Evolutionary conservation across 2,797 vertebrate genomes (phyloP).

Genomic region (Astyanax mexicanus): DNA sequence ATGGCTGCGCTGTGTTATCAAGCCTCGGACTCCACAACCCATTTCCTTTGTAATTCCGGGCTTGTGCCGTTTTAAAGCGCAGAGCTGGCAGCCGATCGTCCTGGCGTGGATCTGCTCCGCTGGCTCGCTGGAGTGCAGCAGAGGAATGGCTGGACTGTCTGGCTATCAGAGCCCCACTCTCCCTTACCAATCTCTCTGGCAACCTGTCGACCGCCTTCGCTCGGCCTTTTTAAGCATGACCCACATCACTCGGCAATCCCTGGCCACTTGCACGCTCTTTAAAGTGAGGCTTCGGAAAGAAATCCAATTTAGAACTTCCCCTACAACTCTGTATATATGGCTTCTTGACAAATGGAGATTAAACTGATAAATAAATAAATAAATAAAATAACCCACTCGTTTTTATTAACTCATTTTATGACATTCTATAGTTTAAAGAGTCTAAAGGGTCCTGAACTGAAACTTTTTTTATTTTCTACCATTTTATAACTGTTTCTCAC

Average conservation of each 20-base stretch:
- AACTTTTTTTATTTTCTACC: too few species aligned
- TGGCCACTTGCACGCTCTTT: not conserved
- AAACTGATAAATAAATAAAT: too few species aligned
- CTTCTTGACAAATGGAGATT: too few species aligned
- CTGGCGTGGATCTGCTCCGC: conserved; percentile 10
- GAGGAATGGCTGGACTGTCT: not conserved
- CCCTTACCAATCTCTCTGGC: not conserved
- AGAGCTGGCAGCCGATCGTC: not conserved
- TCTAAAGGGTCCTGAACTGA: too few species aligned
- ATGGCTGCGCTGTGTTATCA: conserved; percentile 22
- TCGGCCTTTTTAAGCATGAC: not conserved
- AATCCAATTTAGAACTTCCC: not conserved
- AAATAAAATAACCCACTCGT: too few species aligned
- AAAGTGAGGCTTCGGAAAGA: not conserved
- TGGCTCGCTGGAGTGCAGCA: not conserved
- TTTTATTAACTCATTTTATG: too few species aligned
- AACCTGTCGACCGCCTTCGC: conserved; percentile 4
- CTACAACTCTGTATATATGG: too few species aligned
- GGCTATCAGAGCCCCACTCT: not conserved
- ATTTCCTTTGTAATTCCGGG: conserved; percentile 33
- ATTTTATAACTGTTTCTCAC: too few species aligned
- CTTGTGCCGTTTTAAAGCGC: conserved; percentile 13
- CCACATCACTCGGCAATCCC: not conserved
- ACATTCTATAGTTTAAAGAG: too few species aligned
- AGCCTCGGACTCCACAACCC: not conserved